Evolutionary conservation across 2,888 invertebrate genomes (phyloP).

Genomic region (Mallateleia sp.): DNA sequence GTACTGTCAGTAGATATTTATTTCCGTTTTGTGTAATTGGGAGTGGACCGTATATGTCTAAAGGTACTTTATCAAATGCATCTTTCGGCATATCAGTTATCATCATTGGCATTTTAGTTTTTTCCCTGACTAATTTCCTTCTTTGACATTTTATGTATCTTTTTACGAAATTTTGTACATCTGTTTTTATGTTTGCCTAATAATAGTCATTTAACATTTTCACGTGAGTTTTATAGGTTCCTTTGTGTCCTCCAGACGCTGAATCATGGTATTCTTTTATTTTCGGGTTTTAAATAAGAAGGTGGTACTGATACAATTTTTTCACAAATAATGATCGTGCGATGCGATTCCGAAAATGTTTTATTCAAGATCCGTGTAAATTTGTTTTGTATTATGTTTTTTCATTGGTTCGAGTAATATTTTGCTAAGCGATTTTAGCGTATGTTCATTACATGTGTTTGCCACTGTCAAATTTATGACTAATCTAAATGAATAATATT

Average conservation of each 20-base stretch:
- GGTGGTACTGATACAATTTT: background rate
- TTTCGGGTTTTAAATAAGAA: background rate
- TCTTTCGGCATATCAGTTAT: background rate
- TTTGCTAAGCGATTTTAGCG: too few species aligned
- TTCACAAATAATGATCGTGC: background rate
- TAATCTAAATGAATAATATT: background rate
- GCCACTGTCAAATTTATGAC: background rate
- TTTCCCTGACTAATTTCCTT: background rate
- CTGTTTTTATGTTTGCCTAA: slow-evolving; percentile 1
- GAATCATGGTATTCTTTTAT: background rate
- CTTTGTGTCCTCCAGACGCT: background rate
- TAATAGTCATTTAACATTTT: background rate
- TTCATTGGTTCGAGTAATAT: too few species aligned
- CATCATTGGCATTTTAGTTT: background rate
- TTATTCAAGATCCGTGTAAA: background rate
- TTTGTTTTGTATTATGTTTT: background rate
- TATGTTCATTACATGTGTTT: too few species aligned
- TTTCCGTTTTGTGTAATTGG: too few species aligned
- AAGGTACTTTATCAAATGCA: too few species aligned
- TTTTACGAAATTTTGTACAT: background rate
- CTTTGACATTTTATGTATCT: background rate
- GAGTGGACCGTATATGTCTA: background rate
- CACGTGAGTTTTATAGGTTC: background rate
- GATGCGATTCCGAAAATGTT: background rate
- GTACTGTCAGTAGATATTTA: background rate